Evolutionary conservation across 2,888 invertebrate genomes (phyloP).

Genomic region (Octodonta nipae): DNA sequence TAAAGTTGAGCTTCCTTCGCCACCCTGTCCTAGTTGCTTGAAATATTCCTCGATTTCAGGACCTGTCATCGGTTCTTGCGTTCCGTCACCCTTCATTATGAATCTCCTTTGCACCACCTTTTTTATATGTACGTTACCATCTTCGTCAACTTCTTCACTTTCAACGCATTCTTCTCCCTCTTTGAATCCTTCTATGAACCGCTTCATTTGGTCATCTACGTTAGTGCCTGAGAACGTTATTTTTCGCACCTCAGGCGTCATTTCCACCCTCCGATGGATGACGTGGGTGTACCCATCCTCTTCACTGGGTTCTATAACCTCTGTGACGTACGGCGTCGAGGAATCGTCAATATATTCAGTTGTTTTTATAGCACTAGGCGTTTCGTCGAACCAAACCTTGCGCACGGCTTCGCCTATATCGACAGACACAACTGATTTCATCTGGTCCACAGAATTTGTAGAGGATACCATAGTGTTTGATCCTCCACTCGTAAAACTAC

Average conservation of each 20-base stretch:
- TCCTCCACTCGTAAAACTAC: slow-evolving; percentile 69
- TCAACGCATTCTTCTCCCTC: slow-evolving; percentile 41
- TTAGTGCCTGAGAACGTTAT: slow-evolving; percentile 41
- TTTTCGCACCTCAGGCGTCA: slow-evolving; percentile 39
- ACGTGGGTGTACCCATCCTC: slow-evolving; percentile 37
- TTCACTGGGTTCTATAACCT: slow-evolving; percentile 36
- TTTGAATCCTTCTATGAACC: slow-evolving; percentile 39
- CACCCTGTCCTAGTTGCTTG: slow-evolving; percentile 17
- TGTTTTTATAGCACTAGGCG: slow-evolving; percentile 23
- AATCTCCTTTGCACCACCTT: slow-evolving; percentile 38
- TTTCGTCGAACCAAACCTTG: slow-evolving; percentile 39
- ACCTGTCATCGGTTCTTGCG: slow-evolving; percentile 16
- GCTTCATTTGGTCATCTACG: slow-evolving; percentile 38
- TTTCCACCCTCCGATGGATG: slow-evolving; percentile 37
- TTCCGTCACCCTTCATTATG: slow-evolving; percentile 29
- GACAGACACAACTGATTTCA: slow-evolving; percentile 38
- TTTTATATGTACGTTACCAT: slow-evolving; percentile 42
- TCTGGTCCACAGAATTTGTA: slow-evolving; percentile 53
- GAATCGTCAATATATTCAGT: slow-evolving; percentile 28
- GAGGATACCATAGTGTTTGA: slow-evolving; percentile 76
- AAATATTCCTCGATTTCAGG: slow-evolving; percentile 28
- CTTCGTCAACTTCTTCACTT: slow-evolving; percentile 38
- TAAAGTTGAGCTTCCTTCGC: slow-evolving; percentile 19
- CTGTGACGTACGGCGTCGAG: slow-evolving; percentile 36
- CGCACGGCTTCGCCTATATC: slow-evolving; percentile 34